These are phyloP conservation scores for Anarsia innoxiella DNA, from an alignment of 2,888 invertebrate species.

Conservation along the genomic window DNA sequence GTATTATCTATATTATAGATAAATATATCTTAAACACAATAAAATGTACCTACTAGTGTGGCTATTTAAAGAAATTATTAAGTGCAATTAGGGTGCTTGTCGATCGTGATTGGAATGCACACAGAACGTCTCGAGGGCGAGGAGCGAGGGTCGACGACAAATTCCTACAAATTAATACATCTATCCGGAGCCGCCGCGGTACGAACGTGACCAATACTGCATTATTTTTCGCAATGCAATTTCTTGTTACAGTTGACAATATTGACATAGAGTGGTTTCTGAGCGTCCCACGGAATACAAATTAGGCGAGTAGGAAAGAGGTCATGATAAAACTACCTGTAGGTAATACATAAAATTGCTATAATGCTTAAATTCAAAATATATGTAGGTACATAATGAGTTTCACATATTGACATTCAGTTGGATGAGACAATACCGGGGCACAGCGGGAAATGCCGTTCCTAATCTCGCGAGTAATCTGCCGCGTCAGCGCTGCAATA, in stretches of 20 bases:
- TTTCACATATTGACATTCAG: no score
- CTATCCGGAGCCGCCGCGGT: constrained; percentile 58
- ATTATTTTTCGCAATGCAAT: constrained; percentile 50
- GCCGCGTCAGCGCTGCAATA: constrained; percentile 54
- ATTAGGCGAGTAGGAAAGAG: no score
- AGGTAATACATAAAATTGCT: no score
- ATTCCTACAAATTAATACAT: constrained; percentile 76
- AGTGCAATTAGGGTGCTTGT: constrained; percentile 72
- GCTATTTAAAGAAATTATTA: constrained; percentile 73
- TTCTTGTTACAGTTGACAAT: constrained; percentile 29
- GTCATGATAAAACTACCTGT: no score
- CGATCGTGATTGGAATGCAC: constrained; percentile 72
- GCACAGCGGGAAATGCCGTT: constrained; percentile 48
- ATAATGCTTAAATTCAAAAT: no score
- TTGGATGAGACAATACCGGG: constrained; percentile 34
- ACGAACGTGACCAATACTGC: constrained; percentile 67
- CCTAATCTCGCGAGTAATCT: constrained; percentile 67
- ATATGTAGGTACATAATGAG: no score
- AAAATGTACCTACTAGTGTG: constrained; percentile 26
- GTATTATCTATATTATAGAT: no score
- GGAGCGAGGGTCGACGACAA: constrained; percentile 66
- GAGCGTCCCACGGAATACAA: no score
- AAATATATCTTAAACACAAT: no score
- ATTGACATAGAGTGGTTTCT: constrained; percentile 43
- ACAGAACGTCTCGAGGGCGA: constrained; percentile 20